These are phyloP conservation scores for Cosmopolites sordidus DNA, from an alignment of 2,888 invertebrate genomes.

Conservation along the genomic window DNA sequence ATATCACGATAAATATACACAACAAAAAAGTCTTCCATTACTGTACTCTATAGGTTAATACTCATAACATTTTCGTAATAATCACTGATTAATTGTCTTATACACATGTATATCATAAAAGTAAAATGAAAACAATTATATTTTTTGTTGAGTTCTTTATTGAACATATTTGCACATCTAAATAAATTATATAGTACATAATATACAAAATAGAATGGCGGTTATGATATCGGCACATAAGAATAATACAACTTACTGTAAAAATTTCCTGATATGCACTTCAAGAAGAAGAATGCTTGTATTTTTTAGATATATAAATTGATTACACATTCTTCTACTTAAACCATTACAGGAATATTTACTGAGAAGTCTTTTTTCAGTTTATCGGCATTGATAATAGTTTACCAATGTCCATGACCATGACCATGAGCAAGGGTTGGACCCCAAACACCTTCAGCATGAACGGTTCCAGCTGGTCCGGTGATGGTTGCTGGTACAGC, in stretches of 20 bases:
- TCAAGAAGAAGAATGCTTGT: constrained; percentile 3
- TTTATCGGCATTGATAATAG: not conserved
- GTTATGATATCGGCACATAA: constrained; percentile 5
- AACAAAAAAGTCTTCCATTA: no score
- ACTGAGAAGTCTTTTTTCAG: not conserved
- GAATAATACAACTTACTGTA: not conserved
- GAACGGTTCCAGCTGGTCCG: constrained; percentile 37
- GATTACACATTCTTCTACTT: not conserved
- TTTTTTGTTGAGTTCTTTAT: constrained; percentile 14
- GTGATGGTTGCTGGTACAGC: constrained; percentile 36
- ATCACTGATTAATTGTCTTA: no score
- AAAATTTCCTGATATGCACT: constrained; percentile 7
- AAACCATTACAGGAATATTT: constrained; percentile 6
- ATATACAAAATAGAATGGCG: constrained; percentile 16
- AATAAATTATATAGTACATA: constrained; percentile 15
- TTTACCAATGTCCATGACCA: constrained; percentile 21
- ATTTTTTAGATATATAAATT: not conserved
- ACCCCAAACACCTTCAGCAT: constrained; percentile 43
- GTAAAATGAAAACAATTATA: not conserved
- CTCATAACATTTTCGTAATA: no score
- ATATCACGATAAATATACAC: not conserved
- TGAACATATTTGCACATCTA: constrained; percentile 11
- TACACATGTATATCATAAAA: no score
- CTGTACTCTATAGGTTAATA: no score
- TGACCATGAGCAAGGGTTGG: constrained; percentile 36